Evolutionary conservation across 2,113 vertebrate species (phyloP), one percentile per base, ranked within the genome.

Genomic region (Turdus rufiventris): DNA sequence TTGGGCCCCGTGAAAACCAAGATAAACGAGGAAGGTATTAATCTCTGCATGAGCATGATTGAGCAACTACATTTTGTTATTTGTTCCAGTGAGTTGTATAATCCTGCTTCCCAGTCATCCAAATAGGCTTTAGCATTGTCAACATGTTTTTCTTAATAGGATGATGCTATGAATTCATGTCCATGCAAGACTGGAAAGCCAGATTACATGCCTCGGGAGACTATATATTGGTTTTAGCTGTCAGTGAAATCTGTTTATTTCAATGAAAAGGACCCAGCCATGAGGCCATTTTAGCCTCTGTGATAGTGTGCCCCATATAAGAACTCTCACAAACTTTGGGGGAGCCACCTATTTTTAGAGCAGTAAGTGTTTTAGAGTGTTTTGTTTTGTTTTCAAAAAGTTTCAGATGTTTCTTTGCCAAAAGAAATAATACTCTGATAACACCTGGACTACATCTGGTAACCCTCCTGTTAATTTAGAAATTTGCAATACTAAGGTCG

Each of bases 111-210:
- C 47, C 85, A 92, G 92, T 73, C 92, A 90, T 94, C 88, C 88
- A 95, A 95, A 96, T 79, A 94, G 94, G 96, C 96, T 96, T 96
- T 95, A 95, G 79, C 66, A 66, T 88, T 92, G 90, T 93, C 96
- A 96, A 96, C 92, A 96, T 94, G 94, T 76, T 93, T 93, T 93
- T 66, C 85, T 88, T 95, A 96, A 96, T 88, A 95, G 90, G 90
- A 93, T 95, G 96, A 96, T 83, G 60, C 88, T 88, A 83, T 66
- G 60, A 95, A 95, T 78, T 94, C 90, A 61, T 56, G 75, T 71
- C 92, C 48, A 66, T 93, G 90, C 67, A 95, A 85, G 85, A 91
- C 78, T 70, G 50, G 33, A 76, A 96, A 94, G 58, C 34, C 90
- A 94, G 94, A 96, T 96, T 91, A 94, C n/a, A 38, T 77, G 67